Evolutionary conservation across 2,797 vertebrate genomes (phyloP), one percentile per base, ranked within the genome.

Genomic region (Oryzias sinensis): DNA sequence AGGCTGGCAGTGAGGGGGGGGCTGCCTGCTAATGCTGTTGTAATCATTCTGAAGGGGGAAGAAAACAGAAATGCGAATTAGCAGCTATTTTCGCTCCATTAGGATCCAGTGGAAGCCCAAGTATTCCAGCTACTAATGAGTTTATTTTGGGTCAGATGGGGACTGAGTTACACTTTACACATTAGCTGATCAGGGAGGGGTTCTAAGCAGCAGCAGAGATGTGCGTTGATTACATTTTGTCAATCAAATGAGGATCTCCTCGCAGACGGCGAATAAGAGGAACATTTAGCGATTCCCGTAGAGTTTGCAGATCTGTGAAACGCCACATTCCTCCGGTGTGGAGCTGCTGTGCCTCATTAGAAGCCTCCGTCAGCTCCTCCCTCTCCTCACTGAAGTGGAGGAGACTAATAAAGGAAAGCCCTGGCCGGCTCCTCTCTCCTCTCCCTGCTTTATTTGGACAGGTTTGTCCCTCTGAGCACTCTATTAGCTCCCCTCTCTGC

Each of bases 401-500:
- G 48, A 64, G 64, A 78, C 83, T 79, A 82, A 82, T 85, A 83
- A 80, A 76, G 70, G 74, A 43, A 58, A 62, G 69, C 81, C 79
- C 49, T 77, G 74, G 77, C 80, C 82, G 81, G 84, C 83, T 81
- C 68, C 72, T 77, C 72, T 80, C 80, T 71, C 75, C 14, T 79
- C 81, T 86, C 79, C 85, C 70, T 89, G 86, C 86, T 89, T 79
- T 83, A 85, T 87, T 87, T 89, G 83, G 84, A 87, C 86, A 87
- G 85, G 87, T 87, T 84, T 72, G 82, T 88, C 76, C 79, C 73
- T 41, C 63, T 84, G 82, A 88, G 85, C 75, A 52, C 86, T 88
- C 83, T 85, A 89, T 88, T 88, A 86, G 78, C 80, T 65, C 44
- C 60, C 77, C 43, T 74, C 84, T 89, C 85, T 60, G 76, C 58